Percentiles rank a stretch among this genome's conserved stretches.
These are phyloP conservation scores for Pitta sordida DNA, from an alignment of 2,113 vertebrate genomes.

Conservation along the genomic window DNA sequence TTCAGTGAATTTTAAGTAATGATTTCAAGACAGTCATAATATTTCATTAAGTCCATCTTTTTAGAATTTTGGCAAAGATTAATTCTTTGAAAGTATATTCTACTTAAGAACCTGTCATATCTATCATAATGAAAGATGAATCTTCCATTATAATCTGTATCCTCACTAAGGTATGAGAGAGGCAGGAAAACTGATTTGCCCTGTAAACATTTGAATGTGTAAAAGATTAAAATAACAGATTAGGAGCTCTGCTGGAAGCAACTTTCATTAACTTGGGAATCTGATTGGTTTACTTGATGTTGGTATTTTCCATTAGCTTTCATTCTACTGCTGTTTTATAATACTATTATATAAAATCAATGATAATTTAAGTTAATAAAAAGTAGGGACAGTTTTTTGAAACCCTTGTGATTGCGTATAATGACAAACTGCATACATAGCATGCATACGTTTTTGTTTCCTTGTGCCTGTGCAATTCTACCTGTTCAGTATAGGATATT, in stretches of 20 bases:
- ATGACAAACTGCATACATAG: background rate
- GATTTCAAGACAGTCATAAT: background rate
- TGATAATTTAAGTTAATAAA: background rate
- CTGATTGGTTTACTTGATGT: background rate
- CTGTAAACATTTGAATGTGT: constrained; percentile 11
- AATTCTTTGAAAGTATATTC: background rate
- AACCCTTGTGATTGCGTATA: background rate
- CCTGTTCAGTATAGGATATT: background rate
- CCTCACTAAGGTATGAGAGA: constrained; percentile 48
- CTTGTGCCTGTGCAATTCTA: background rate
- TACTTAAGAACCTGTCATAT: background rate
- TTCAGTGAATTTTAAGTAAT: background rate
- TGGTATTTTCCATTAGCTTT: constrained; percentile 13
- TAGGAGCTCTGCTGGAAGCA: background rate
- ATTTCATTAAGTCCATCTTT: background rate
- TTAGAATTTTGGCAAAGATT: constrained; percentile 33
- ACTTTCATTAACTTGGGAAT: constrained; percentile 28
- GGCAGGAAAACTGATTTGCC: constrained; percentile 1
- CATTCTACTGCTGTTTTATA: background rate
- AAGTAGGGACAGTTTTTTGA: background rate
- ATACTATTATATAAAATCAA: background rate
- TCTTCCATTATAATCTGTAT: background rate
- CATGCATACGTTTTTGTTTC: background rate
- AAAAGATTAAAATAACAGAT: constrained; percentile 25
- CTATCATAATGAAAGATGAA: background rate